Evolutionary conservation across 2,797 vertebrate species (phyloP), one percentile per base, ranked within the genome.

Genomic region (Syncerus caffer): DNA sequence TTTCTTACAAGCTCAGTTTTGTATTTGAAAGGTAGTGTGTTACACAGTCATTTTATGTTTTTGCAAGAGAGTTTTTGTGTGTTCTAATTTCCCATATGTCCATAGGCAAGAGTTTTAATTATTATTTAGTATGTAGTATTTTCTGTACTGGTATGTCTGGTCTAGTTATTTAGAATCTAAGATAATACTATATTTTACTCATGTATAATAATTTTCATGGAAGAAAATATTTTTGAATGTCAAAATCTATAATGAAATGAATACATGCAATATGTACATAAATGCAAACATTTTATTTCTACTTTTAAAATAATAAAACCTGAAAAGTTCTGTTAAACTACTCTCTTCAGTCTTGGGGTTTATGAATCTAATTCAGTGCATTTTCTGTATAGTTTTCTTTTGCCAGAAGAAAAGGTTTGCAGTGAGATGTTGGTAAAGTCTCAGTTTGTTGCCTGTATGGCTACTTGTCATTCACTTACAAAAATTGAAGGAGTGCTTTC

Each of bases 391-490:
- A 99, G 99, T 98, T 99, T 99, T 98, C 99, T 99, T 96, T 98
- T 98, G 97, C 99, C 99, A 38, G 99, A 99, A 98, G 99, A 99
- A 98, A 99, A 99, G 23, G 98, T 99, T 95, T 99, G 99, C 98
- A 99, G 99, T 95, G 99, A 99, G 97, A 99, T 98, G 97, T 98
- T 99, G 98, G 99, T 99, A 95, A 99, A 99, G 98, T 99, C 99
- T 55, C 99, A 99, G 97, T 99, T 99, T 98, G 99, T 99, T 96
- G 99, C 99, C 89, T 99, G 99, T 98, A 99, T 99, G 99, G 99
- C 99, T 98, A 99, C 99, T 90, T 99, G 99, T 98, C 99, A 99
- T 98, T 99, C 99, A 42, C 99, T 99, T 82, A 99, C 99, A 93
- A 99, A 99, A 99, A 99, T 99, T 93, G 99, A 99, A 95, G 99